phyloP scores from a whole-genome alignment of 2,888 invertebrate genomes.

The Rhamphomyia laevipes region DNA sequence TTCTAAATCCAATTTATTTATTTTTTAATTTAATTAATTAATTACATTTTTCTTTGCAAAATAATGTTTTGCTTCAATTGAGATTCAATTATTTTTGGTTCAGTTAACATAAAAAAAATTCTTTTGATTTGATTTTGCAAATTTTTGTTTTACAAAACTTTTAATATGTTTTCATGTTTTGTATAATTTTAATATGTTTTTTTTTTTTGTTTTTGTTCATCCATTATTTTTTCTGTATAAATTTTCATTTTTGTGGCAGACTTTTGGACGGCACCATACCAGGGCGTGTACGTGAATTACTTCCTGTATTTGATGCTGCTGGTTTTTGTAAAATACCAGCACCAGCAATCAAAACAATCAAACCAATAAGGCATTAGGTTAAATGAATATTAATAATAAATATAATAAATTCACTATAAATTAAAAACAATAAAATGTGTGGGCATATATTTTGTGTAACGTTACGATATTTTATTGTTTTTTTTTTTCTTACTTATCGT shows the following conservation, averaged over 20 bases:
- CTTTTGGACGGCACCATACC: constrained; percentile 55
- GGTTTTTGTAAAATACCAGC: constrained; percentile 76
- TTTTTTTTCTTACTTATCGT: background rate
- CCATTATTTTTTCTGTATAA: background rate
- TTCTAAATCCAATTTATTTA: no score
- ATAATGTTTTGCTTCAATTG: constrained; percentile 2
- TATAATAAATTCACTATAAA: background rate
- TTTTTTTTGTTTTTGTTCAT: constrained; percentile 8
- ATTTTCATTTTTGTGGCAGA: constrained; percentile 33
- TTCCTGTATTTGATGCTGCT: constrained; percentile 75
- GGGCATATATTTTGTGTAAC: background rate
- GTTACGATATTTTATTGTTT: background rate
- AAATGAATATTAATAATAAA: background rate
- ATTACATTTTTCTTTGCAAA: constrained; percentile 1
- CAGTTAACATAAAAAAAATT: no score
- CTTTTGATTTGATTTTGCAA: background rate
- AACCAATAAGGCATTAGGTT: constrained; percentile 38
- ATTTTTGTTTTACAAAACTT: background rate
- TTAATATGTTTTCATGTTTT: background rate
- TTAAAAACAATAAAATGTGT: background rate
- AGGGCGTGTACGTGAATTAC: constrained; percentile 56
- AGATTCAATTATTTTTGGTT: background rate
- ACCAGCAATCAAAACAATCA: constrained; percentile 65
- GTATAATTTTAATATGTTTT: constrained; percentile 5
- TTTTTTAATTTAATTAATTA: no score